phyloP scores from a whole-genome alignment of 2,113 vertebrate genomes.

The Lathamus discolor region DNA sequence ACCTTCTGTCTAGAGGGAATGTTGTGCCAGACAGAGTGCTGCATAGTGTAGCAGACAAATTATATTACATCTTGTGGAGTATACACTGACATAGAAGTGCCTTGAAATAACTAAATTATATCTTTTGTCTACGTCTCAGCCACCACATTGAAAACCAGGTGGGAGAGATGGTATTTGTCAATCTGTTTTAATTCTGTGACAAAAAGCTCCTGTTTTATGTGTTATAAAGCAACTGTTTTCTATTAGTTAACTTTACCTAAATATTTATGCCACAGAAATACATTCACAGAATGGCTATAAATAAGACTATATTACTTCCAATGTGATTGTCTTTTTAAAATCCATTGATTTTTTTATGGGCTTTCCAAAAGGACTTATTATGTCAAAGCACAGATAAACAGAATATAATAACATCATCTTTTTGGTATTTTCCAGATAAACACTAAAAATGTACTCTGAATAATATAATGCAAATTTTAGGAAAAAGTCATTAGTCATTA shows the following conservation, averaged over 20 bases:
- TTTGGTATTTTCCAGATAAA: background rate
- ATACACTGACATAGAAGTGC: background rate
- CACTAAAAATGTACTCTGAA: background rate
- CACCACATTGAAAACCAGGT: background rate
- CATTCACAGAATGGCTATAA: background rate
- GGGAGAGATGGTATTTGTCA: background rate
- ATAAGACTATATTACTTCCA: background rate
- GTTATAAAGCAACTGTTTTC: background rate
- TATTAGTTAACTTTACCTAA: slow-evolving; percentile 28
- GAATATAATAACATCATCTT: background rate
- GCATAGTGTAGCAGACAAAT: slow-evolving; percentile 62
- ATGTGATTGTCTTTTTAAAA: background rate
- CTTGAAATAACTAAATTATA: slow-evolving; percentile 55
- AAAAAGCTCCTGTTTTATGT: background rate
- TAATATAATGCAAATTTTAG: background rate
- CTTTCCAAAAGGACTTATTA: background rate
- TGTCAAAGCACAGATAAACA: background rate
- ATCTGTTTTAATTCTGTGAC: background rate
- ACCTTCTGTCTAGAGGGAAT: slow-evolving; percentile 63
- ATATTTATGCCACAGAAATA: background rate
- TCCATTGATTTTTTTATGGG: background rate
- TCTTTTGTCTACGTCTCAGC: slow-evolving; percentile 1
- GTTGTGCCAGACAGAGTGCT: slow-evolving; percentile 53
- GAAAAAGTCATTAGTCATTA: background rate
- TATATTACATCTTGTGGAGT: slow-evolving; percentile 14